Evolutionary conservation across 1,140 invertebrate species (phyloP).

Genomic region (Drosophila leontia): DNA sequence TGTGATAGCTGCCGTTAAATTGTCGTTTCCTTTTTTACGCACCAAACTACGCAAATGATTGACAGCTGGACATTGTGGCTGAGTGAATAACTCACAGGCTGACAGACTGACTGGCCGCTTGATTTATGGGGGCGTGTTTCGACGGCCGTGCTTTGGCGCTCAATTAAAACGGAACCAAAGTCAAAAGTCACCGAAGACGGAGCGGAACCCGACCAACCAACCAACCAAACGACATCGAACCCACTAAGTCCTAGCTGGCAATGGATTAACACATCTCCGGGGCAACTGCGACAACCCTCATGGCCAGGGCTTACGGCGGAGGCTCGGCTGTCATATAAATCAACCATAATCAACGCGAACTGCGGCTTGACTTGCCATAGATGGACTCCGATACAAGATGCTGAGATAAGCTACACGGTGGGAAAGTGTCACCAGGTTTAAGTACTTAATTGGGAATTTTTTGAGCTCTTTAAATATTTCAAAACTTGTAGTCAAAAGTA

Average conservation of each 20-base stretch:
- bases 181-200: constrained; percentile 51
- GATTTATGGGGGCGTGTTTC: constrained; percentile 68
- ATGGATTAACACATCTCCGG: constrained; percentile 69
- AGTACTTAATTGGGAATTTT: neutral
- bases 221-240: neutral
- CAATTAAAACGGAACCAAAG: constrained; percentile 67
- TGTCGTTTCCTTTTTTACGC: constrained; percentile 73
- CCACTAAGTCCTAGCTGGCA: constrained; percentile 23
- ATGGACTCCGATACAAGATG: constrained; percentile 52
- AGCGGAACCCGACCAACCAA: constrained; percentile 19
- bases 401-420: constrained; percentile 30
- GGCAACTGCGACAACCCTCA: constrained; percentile 51
- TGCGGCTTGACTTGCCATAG: constrained; percentile 57
- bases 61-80: constrained; percentile 72
- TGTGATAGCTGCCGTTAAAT: constrained; percentile 64
- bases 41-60: constrained; percentile 65
- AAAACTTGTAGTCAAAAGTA: neutral
- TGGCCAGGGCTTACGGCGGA: constrained; percentile 25
- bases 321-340: constrained; percentile 69
- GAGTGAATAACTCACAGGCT: constrained; percentile 44
- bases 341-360: constrained; percentile 78
- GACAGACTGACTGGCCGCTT: constrained; percentile 36
- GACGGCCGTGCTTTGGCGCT: constrained; percentile 51
- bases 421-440: neutral
- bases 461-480: neutral